Evolutionary conservation across 2,888 invertebrate species (phyloP).

Genomic region (Epistrophe grossulariae): DNA sequence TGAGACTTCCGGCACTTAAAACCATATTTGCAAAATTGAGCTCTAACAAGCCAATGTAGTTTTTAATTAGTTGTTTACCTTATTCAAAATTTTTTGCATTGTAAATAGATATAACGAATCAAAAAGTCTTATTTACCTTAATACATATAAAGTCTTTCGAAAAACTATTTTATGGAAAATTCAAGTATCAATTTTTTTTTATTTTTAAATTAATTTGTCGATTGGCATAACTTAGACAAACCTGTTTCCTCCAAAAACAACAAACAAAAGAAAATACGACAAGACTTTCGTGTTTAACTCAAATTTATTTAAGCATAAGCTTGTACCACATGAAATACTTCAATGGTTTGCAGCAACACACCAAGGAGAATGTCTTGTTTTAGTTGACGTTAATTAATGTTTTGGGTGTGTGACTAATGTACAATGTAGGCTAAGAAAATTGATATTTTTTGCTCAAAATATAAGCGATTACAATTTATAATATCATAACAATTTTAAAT

Average conservation of each 20-base stretch:
- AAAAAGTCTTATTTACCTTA: no score
- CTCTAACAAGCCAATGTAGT: no score
- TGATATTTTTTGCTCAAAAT: slow-evolving; percentile 5
- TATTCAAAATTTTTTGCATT: no score
- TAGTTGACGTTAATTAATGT: slow-evolving; percentile 27
- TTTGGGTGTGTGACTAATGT: slow-evolving; percentile 8
- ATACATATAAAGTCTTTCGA: no score
- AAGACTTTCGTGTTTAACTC: slow-evolving; percentile 53
- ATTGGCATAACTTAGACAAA: slow-evolving; percentile 39
- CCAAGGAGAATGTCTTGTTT: slow-evolving; percentile 35
- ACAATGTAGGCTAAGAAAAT: slow-evolving; percentile 27
- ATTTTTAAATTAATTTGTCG: slow-evolving; percentile 34
- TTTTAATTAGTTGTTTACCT: no score
- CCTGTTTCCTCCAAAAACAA: slow-evolving; percentile 27
- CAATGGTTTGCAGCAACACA: slow-evolving; percentile 29
- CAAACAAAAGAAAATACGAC: slow-evolving; percentile 23
- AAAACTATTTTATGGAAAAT: neutral
- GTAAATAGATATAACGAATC: no score
- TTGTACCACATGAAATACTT: slow-evolving; percentile 28
- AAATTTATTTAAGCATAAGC: slow-evolving; percentile 39
- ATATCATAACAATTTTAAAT: neutral
- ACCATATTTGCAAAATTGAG: no score
- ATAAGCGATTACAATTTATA: neutral
- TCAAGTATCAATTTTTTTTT: slow-evolving; percentile 12
- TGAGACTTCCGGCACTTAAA: no score